These are phyloP conservation scores for Anoplopoma fimbria DNA, from an alignment of 2,113 vertebrate species.

Conservation along the genomic window DNA sequence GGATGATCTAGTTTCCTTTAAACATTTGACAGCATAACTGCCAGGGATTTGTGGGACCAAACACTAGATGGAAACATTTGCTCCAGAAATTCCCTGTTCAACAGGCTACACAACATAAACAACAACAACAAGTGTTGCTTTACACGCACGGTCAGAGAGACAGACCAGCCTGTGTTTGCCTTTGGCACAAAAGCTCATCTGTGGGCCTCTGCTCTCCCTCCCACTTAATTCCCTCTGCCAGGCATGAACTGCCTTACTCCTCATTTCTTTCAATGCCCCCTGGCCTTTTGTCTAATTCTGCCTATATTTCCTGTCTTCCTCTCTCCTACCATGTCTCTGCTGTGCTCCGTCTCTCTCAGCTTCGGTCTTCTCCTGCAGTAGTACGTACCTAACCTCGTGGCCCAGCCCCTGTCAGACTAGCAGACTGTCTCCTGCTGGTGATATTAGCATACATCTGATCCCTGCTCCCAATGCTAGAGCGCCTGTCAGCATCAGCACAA, in stretches of 20 bases:
- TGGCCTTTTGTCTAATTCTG: conserved; percentile 51
- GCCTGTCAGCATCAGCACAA: conserved; percentile 63
- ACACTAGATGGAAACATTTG: conserved; percentile 22
- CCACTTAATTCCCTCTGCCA: conserved; percentile 52
- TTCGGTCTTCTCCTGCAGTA: no score
- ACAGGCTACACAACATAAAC: conserved; percentile 42
- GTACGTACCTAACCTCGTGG: conserved; percentile 46
- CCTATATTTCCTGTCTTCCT: conserved; percentile 22
- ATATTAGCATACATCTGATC: conserved; percentile 74
- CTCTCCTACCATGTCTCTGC: conserved; percentile 12
- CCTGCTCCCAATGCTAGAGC: conserved; percentile 49
- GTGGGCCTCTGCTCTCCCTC: conserved; percentile 44
- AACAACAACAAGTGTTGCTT: conserved; percentile 60
- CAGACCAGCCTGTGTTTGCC: conserved; percentile 56
- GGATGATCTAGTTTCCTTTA: background rate
- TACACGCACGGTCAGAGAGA: conserved; percentile 54
- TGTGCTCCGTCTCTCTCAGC: background rate
- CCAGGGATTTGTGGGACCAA: background rate
- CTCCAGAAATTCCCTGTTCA: conserved; percentile 30
- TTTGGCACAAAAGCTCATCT: conserved; percentile 63
- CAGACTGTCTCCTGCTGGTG: conserved; percentile 62
- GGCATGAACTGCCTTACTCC: conserved; percentile 58
- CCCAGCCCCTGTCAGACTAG: conserved; percentile 54
- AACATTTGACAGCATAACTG: background rate
- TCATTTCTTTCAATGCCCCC: conserved; percentile 42